These are phyloP conservation scores for Pseudomugil tenellus DNA, from an alignment of 2,797 vertebrate species.

Conservation along the genomic window DNA sequence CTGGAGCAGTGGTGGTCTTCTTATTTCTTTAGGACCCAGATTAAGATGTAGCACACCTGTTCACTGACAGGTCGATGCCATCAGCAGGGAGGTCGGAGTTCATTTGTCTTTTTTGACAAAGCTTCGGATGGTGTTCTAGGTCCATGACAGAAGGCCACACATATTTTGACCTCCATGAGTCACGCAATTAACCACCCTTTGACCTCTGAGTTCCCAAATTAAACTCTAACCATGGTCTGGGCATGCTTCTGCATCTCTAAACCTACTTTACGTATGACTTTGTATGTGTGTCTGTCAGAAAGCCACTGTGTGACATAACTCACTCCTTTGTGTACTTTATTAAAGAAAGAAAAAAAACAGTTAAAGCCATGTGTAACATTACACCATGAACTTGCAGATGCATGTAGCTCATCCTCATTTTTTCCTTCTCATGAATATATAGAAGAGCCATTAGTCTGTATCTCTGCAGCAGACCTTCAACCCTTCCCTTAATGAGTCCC, in stretches of 20 bases:
- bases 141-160: constrained; percentile 62
- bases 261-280: constrained; percentile 55
- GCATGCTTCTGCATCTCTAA: constrained; percentile 75
- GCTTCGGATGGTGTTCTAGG: constrained; percentile 65
- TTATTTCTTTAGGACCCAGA: constrained; percentile 51
- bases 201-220: constrained; percentile 70
- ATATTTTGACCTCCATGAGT: constrained; percentile 70
- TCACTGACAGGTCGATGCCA: constrained; percentile 66
- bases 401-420: constrained; percentile 33
- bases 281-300: constrained; percentile 18
- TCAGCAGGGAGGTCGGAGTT: constrained; percentile 70
- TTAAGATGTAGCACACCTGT: constrained; percentile 59
- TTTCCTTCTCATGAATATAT: constrained; percentile 52
- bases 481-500: constrained; percentile 26
- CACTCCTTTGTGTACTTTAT: constrained; percentile 18
- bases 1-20: constrained; percentile 28
- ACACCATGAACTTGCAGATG: constrained; percentile 14
- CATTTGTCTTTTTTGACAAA: constrained; percentile 78
- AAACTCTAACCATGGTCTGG: constrained; percentile 50
- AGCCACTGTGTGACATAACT: constrained; percentile 23
- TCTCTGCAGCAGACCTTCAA: constrained; percentile 30
- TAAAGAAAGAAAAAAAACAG: constrained; percentile 39
- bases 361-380: constrained; percentile 6
- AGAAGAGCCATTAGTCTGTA: constrained; percentile 48
- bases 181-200: constrained; percentile 82